Conservation (phyloP, 1,140 invertebrate genomes). For the Brachionus paranguensis region DNA sequence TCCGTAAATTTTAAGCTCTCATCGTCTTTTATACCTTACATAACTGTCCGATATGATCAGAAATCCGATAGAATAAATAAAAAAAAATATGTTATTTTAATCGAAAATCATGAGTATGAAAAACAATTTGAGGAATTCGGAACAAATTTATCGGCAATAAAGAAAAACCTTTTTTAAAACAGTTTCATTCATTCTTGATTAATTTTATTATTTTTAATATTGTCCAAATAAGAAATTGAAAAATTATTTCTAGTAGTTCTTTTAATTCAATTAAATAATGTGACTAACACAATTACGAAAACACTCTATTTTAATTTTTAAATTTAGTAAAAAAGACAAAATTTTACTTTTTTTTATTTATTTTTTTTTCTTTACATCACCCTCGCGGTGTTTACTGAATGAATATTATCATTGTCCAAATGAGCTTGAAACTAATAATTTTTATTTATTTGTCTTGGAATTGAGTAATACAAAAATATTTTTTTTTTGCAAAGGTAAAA, state of each 20-base stretch:
- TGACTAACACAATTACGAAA: too few relatives aligned
- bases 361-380: too few relatives aligned
- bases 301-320: too few relatives aligned
- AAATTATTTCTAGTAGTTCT: too few relatives aligned
- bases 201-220: neutral
- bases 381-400: too few relatives aligned
- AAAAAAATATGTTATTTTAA: neutral
- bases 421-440: too few relatives aligned
- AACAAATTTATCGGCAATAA: neutral
- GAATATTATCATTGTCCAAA: neutral
- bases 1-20: neutral
- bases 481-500: neutral
- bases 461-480: neutral
- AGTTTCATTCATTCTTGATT: neutral
- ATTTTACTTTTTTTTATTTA: too few relatives aligned
- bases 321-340: too few relatives aligned
- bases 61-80: neutral
- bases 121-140: neutral
- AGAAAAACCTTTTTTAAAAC: neutral
- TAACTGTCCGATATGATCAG: neutral
- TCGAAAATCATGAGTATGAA: neutral
- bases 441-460: neutral
- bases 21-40: neutral
- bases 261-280: too few relatives aligned
- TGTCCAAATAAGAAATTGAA: neutral